Evolutionary conservation across 1,140 invertebrate genomes (phyloP).

Genomic region (Maniola jurtina): DNA sequence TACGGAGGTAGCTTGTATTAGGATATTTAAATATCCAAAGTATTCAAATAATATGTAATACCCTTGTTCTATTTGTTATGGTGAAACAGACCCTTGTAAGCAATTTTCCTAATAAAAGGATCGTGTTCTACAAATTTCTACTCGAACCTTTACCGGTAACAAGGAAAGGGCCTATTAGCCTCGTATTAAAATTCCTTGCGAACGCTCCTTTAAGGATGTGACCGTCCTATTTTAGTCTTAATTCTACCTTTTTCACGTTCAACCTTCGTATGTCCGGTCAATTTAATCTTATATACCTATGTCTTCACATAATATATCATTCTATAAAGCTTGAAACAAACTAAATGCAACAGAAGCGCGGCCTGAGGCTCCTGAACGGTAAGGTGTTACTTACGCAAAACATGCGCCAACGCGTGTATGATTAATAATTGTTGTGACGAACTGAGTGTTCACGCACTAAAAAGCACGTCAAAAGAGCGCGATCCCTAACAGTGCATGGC

Average conservation of each 20-base stretch:
- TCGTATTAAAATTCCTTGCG: neutral
- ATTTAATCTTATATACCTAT: neutral
- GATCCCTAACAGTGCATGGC: too few relatives aligned
- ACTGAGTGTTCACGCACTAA: too few relatives aligned
- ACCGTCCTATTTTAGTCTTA: neutral
- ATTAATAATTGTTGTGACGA: too few relatives aligned
- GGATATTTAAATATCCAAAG: too few relatives aligned
- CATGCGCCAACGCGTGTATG: too few relatives aligned
- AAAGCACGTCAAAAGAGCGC: too few relatives aligned
- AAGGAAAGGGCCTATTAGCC: neutral
- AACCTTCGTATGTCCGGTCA: neutral
- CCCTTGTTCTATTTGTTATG: neutral
- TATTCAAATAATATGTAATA: too few relatives aligned
- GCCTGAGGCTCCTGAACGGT: too few relatives aligned
- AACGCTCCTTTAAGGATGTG: neutral
- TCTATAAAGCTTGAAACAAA: too few relatives aligned
- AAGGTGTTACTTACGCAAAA: too few relatives aligned
- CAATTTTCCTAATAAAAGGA: constrained; percentile 1
- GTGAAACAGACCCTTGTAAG: neutral
- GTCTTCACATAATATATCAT: neutral
- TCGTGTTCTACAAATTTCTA: neutral
- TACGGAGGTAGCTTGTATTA: too few relatives aligned
- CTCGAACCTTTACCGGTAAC: neutral
- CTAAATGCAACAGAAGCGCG: too few relatives aligned
- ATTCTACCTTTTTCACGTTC: neutral